Conservation (phyloP, 2,113 vertebrate genomes). For the Eonycteris spelaea region DNA sequence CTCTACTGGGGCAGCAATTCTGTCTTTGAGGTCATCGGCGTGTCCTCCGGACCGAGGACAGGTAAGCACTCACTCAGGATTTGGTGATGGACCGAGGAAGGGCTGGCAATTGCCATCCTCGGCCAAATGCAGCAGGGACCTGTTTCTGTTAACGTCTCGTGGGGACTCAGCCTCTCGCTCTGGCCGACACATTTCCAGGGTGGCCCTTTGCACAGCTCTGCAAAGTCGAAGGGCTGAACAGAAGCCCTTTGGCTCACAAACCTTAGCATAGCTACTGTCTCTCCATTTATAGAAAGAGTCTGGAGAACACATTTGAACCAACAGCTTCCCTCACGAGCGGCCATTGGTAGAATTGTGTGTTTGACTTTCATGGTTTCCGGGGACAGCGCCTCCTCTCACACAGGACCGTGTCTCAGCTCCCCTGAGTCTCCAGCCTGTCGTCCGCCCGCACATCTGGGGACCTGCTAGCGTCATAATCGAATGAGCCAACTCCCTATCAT, state of each 20-base stretch:
- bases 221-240: rapidly evolving
- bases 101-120: rapidly evolving
- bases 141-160: rapidly evolving
- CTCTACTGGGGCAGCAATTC: not conserved
- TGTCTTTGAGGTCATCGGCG: not conserved
- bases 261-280: not conserved
- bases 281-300: not conserved
- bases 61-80: not conserved
- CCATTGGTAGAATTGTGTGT: no score
- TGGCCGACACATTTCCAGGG: rapidly evolving
- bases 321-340: not conserved
- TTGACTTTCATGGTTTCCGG: not conserved
- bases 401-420: constrained; percentile 45
- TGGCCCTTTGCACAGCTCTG: rapidly evolving
- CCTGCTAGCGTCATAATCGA: not conserved
- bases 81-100: not conserved
- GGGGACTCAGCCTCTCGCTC: rapidly evolving
- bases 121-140: rapidly evolving
- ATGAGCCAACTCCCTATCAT: not conserved
- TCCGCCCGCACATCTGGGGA: not conserved
- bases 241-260: rapidly evolving
- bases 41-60: not conserved
- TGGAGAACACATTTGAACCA: no score
- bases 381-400: constrained; percentile 38
- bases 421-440: not conserved